A percentile compares a stretch with the other conserved stretches of the same genome.
phyloP scores from a whole-genome alignment of 2,113 vertebrate genomes.

The Otis tarda region DNA sequence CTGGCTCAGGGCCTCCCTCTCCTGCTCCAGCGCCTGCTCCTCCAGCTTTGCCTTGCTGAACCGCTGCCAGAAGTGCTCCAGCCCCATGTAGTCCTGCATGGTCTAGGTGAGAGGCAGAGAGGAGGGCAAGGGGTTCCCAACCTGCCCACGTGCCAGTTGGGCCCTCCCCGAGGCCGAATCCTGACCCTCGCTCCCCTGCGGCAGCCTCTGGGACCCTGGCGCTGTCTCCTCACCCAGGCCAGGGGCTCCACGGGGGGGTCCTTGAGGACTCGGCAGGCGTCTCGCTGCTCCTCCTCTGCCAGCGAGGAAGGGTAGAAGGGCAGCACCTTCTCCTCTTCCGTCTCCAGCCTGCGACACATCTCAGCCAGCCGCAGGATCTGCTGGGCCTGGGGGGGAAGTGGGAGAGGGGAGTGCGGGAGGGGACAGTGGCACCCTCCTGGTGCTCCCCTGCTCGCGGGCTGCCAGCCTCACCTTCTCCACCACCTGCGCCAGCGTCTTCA shows the following conservation, averaged over 20 bases:
- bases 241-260: constrained; percentile 63
- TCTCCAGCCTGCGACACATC: constrained; percentile 84
- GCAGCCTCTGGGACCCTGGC: accelerated
- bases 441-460: accelerated
- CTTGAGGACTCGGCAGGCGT: background rate
- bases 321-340: constrained; percentile 84
- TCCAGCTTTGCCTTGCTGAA: constrained; percentile 86
- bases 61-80: constrained; percentile 84
- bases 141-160: accelerated
- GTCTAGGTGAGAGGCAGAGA: constrained; percentile 13
- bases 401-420: background rate
- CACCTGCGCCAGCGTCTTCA: constrained; percentile 67
- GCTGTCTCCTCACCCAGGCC: constrained; percentile 64
- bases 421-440: accelerated
- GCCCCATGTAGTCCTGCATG: constrained; percentile 68
- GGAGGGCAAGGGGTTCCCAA: background rate
- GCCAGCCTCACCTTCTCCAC: constrained; percentile 71
- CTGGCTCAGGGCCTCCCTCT: constrained; percentile 35
- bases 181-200: accelerated
- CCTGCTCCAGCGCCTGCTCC: constrained; percentile 68
- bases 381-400: constrained; percentile 60
- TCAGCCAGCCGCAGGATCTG: constrained; percentile 78
- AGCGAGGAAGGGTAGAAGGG: constrained; percentile 80
- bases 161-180: accelerated
- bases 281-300: constrained; percentile 58